These are phyloP conservation scores for Catocala sponsa DNA, from an alignment of 2,888 invertebrate genomes.

Conservation along the genomic window DNA sequence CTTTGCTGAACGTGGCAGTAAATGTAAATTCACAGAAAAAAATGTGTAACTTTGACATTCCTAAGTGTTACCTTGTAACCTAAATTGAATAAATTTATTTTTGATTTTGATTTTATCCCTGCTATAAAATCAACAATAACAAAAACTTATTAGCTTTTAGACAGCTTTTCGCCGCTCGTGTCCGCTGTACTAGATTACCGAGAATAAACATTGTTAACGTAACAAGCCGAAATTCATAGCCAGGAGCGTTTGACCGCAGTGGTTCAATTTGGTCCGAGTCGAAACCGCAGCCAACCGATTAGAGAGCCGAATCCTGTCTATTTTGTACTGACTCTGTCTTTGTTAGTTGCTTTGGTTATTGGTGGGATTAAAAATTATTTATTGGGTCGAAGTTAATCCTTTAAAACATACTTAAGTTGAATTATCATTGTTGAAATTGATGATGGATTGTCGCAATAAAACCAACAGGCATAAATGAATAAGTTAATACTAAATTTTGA, in stretches of 20 bases:
- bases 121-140: too few relatives aligned
- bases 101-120: too few relatives aligned
- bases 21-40: too few relatives aligned
- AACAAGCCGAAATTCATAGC: constrained; percentile 9
- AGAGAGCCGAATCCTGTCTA: constrained; percentile 13
- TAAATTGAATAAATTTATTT: too few relatives aligned
- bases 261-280: constrained; percentile 17
- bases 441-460: too few relatives aligned
- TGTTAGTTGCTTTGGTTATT: not conserved
- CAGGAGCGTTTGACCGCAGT: constrained; percentile 4
- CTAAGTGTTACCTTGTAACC: too few relatives aligned
- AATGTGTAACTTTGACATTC: too few relatives aligned
- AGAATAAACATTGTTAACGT: not conserved
- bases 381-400: not conserved
- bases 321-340: constrained; percentile 5
- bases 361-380: not conserved
- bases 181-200: not conserved
- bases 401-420: too few relatives aligned
- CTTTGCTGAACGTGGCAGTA: too few relatives aligned
- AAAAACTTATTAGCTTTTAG: not conserved
- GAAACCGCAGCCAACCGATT: constrained; percentile 34
- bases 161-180: not conserved
- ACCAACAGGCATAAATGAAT: too few relatives aligned
- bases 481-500: too few relatives aligned
- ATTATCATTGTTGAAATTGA: too few relatives aligned